These are phyloP conservation scores for Noctua fimbriata DNA, from an alignment of 2,888 invertebrate species.

Conservation along the genomic window DNA sequence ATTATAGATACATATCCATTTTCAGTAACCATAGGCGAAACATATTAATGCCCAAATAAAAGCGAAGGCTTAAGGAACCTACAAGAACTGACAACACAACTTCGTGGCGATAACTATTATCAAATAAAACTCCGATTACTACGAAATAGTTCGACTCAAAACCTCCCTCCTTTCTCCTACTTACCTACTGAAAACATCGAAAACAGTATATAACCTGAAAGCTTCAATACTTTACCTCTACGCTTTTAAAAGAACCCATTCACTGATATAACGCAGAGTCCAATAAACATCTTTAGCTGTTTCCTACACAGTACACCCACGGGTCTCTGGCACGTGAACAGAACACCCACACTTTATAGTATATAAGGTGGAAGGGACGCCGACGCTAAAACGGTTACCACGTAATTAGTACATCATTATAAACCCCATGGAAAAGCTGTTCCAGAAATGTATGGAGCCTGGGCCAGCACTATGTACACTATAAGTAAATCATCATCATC, in stretches of 20 bases:
- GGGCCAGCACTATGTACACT: too few species aligned
- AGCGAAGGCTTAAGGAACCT: too few species aligned
- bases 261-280: neutral
- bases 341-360: conserved; percentile 15
- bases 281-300: neutral
- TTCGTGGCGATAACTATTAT: neutral
- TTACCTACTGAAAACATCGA: neutral
- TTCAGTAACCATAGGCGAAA: neutral
- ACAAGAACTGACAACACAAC: neutral
- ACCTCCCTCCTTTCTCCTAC: neutral
- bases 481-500: too few species aligned
- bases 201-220: neutral
- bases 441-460: too few species aligned
- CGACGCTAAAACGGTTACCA: too few species aligned
- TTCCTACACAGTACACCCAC: conserved; percentile 21
- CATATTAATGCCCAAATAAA: neutral
- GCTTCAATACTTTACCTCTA: neutral
- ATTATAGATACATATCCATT: neutral
- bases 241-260: conserved; percentile 4
- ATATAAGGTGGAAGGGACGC: too few species aligned
- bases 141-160: neutral
- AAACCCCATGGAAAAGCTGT: too few species aligned
- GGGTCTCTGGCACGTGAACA: neutral
- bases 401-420: too few species aligned
- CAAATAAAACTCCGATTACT: neutral